Conservation (phyloP, 2,797 vertebrate genomes). For the Oreonectes daqikongensis region DNA sequence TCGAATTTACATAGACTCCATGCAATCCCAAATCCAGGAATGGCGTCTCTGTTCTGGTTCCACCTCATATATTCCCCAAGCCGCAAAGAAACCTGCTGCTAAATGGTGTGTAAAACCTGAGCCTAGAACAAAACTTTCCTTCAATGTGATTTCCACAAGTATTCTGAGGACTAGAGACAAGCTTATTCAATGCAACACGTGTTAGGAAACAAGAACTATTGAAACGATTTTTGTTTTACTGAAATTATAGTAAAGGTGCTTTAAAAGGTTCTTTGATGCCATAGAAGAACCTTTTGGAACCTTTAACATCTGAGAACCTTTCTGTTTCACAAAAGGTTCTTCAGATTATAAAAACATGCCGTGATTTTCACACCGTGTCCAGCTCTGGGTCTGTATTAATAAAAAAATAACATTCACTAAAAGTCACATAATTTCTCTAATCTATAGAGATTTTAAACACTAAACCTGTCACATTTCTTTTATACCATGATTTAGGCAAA, state of each 20-base stretch:
- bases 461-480: background rate
- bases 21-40: slow-evolving; percentile 25
- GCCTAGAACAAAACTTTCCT: slow-evolving; percentile 20
- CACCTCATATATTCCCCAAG: slow-evolving; percentile 31
- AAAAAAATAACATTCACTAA: background rate
- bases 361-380: no score
- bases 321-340: no score
- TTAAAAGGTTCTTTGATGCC: no score
- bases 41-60: slow-evolving; percentile 38
- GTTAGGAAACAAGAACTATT: no score
- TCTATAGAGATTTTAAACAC: no score
- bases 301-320: no score
- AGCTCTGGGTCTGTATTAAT: background rate
- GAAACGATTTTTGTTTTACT: background rate
- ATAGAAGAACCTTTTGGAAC: no score
- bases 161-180: background rate
- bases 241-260: no score
- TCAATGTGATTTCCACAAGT: slow-evolving; percentile 26
- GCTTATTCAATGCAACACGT: background rate
- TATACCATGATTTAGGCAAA: background rate
- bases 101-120: slow-evolving; percentile 43
- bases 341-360: no score
- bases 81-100: slow-evolving; percentile 28
- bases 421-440: background rate
- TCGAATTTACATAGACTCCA: background rate